A percentile compares a stretch with the other conserved stretches of the same genome.
phyloP scores from a whole-genome alignment of 2,888 invertebrate species.

The Iphiclides podalirius region DNA sequence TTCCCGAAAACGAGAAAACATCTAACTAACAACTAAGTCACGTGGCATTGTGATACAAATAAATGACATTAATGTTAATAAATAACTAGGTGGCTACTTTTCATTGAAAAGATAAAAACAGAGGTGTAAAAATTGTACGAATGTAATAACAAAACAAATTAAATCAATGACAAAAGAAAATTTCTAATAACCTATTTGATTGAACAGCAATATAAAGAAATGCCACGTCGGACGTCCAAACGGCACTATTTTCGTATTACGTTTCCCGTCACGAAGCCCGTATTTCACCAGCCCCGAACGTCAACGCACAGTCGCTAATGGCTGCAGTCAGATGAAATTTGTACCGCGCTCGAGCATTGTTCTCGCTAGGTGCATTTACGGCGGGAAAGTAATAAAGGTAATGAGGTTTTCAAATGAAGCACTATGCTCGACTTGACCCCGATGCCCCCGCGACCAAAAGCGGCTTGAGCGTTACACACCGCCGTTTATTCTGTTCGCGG shows the following conservation, averaged over 20 bases:
- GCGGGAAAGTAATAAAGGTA: conserved; percentile 16
- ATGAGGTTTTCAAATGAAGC: conserved; percentile 9
- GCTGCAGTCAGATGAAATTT: background rate
- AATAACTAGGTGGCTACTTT: no score
- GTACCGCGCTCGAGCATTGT: conserved; percentile 19
- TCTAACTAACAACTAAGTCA: no score
- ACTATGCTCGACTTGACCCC: background rate
- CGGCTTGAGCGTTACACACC: background rate
- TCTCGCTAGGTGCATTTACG: conserved; percentile 21
- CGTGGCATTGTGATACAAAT: no score
- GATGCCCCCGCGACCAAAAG: conserved; percentile 1
- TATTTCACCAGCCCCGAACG: background rate
- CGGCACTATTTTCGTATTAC: background rate
- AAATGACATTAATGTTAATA: no score
- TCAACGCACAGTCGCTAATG: background rate
- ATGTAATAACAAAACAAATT: no score
- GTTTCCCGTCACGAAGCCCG: background rate
- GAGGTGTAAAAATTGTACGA: no score
- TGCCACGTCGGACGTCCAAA: no score
- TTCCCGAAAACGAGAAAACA: no score
- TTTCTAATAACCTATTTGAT: no score
- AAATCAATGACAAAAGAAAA: no score
- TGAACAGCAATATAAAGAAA: no score
- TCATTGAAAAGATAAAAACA: no score
- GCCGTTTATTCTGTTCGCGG: conserved; percentile 1